Conservation (phyloP, 2,888 invertebrate species). For the Lycophotia porphyrea region DNA sequence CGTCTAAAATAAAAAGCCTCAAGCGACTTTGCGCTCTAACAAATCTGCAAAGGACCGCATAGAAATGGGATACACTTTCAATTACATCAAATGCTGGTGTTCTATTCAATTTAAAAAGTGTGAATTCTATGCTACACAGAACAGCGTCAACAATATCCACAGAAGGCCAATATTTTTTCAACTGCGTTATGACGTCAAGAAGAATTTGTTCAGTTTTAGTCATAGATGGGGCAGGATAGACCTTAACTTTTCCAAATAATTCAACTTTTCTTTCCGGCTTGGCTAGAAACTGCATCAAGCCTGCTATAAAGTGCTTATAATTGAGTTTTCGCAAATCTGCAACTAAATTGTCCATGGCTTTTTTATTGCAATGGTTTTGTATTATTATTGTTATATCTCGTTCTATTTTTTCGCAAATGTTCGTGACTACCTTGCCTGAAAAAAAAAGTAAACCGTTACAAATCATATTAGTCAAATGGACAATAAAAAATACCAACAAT, state of each 20-base stretch:
- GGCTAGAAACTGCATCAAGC: slow-evolving; percentile 78
- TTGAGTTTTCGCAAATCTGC: slow-evolving; percentile 72
- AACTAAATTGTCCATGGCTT: slow-evolving; percentile 76
- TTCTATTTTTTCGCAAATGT: slow-evolving; percentile 74
- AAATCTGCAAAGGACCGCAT: slow-evolving; percentile 83
- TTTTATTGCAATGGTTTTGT: slow-evolving; percentile 69
- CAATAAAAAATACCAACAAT: neutral
- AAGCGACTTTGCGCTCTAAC: slow-evolving; percentile 77
- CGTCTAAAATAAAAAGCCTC: slow-evolving; percentile 83
- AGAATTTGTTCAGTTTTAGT: slow-evolving; percentile 83
- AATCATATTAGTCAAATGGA: neutral
- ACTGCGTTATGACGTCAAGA: slow-evolving; percentile 76
- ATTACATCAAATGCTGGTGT: slow-evolving; percentile 81
- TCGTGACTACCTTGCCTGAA: slow-evolving; percentile 74
- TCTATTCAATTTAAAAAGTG: slow-evolving; percentile 80
- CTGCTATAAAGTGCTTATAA: slow-evolving; percentile 74
- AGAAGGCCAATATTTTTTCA: slow-evolving; percentile 67
- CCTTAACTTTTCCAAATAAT: slow-evolving; percentile 73
- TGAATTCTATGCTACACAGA: slow-evolving; percentile 80
- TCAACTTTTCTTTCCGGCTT: slow-evolving; percentile 79
- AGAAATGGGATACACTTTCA: slow-evolving; percentile 84
- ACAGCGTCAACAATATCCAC: slow-evolving; percentile 73
- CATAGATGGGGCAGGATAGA: slow-evolving; percentile 80
- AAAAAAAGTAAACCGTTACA: slow-evolving; percentile 48
- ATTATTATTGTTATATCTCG: slow-evolving; percentile 70